Evolutionary conservation across 2,113 vertebrate species (phyloP).

Genomic region (Montifringilla adamsi): DNA sequence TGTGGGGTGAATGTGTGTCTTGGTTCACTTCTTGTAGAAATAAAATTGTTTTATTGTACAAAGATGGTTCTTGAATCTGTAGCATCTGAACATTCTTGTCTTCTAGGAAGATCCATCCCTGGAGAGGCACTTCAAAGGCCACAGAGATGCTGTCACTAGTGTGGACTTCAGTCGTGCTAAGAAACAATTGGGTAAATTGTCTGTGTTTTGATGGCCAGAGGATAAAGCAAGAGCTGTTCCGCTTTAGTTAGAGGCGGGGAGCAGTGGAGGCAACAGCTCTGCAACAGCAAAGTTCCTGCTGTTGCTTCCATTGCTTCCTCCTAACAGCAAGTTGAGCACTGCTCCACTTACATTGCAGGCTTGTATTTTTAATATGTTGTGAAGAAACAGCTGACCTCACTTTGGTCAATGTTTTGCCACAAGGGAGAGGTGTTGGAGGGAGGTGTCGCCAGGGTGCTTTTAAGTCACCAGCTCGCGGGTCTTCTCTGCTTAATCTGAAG

Average conservation of each 20-base stretch:
- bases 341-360: not conserved
- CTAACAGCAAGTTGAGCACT: not conserved
- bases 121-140: conserved; percentile 91
- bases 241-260: not conserved
- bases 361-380: not conserved
- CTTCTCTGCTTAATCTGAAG: not conserved
- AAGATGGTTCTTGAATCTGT: not conserved
- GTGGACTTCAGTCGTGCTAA: conserved; percentile 88
- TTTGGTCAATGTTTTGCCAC: not conserved
- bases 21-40: not conserved
- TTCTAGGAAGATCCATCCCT: conserved; percentile 88
- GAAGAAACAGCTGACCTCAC: not conserved
- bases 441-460: not conserved
- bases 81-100: not conserved
- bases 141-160: conserved; percentile 87
- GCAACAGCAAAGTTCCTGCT: not conserved
- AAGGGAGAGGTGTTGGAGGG: not conserved
- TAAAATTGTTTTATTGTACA: not conserved
- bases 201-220: not conserved
- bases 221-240: not conserved
- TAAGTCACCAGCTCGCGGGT: not conserved
- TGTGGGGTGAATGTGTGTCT: not conserved
- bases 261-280: not conserved
- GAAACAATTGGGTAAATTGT: conserved; percentile 87
- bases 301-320: not conserved